Base-by-base conservation (phyloP, 2,113 vertebrate genomes). In the Mirza zaza region DNA sequence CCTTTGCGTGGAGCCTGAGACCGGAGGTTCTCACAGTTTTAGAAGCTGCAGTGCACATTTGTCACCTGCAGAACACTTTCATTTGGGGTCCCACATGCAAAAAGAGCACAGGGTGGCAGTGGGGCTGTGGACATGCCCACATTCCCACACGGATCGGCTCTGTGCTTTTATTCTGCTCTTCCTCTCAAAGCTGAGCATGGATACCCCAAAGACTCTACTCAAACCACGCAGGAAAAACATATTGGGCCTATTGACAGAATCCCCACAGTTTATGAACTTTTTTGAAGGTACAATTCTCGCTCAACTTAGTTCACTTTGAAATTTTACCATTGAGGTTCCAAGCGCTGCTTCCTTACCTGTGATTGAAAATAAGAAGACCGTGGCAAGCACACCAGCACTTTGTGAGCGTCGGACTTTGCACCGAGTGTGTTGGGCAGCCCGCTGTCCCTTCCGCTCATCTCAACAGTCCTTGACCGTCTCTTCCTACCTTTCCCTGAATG, bases 351-450 rank as follows among this genome's bases (percentile, higher is more conserved):
- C 71, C 48, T 45, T 32, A 20, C 4, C 14, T 7, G 0, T 70
- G 34, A 48, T 5, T 36, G 15, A 67, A 21, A 29, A 14, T 36
- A 2, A 0, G 0, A 11, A 68, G 50, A 17, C 0, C 1, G 15
- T 39, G 15, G 42, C 9, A 39, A 27, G 71, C 12, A 27, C 11
- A 39, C 10, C 9, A 11, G 59, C 10, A 27, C 25, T 27, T 27
- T 25, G 59, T 61, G 9, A 29, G 59, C 8, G 1, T 11, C 25
- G 9, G 55, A 6, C 13, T 65, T 67, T 34, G 65, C 5, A 0
- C 18, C 13, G 21, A 42, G 65, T 17, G 6, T 57, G 55, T 57
- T 57, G 17, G 18, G 55, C 15, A 34, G 10, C 65, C 29, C 0
- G 14, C 65, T 14, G 1, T 14, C 65, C 32, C 65, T 15, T 34